Evolutionary conservation across 1,140 invertebrate genomes (phyloP).

Genomic region (Calephelis virginiensis): DNA sequence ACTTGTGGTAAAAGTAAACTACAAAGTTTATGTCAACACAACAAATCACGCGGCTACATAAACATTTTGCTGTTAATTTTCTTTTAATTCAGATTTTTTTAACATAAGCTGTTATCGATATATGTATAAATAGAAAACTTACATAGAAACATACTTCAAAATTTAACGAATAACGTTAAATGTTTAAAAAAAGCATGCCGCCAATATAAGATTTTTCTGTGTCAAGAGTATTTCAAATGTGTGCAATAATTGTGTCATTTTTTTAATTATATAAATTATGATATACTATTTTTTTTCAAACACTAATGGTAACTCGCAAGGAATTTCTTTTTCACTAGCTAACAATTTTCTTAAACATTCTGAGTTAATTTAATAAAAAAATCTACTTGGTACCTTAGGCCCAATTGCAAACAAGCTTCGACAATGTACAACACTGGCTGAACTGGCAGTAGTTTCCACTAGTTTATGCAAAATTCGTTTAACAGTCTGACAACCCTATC

Average conservation of each 20-base stretch:
- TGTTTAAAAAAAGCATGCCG: not conserved
- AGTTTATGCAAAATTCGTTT: too few relatives aligned
- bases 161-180: not conserved
- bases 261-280: not conserved
- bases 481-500: too few relatives aligned
- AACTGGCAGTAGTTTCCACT: too few relatives aligned
- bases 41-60: too few relatives aligned
- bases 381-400: constrained; percentile 10
- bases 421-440: not conserved
- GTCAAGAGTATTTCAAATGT: not conserved
- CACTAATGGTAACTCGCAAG: constrained; percentile 9
- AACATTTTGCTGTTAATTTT: too few relatives aligned
- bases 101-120: too few relatives aligned
- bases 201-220: not conserved
- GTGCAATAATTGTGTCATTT: not conserved
- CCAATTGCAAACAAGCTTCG: constrained; percentile 4
- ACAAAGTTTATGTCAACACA: too few relatives aligned
- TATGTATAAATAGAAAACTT: not conserved
- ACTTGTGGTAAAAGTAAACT: too few relatives aligned
- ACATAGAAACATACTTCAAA: too few relatives aligned
- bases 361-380: constrained; percentile 6
- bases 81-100: too few relatives aligned
- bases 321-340: constrained; percentile 12
- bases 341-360: not conserved
- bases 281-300: constrained; percentile 4